Conservation (phyloP, 2,113 vertebrate genomes). For the Oncorhynchus nerka region DNA sequence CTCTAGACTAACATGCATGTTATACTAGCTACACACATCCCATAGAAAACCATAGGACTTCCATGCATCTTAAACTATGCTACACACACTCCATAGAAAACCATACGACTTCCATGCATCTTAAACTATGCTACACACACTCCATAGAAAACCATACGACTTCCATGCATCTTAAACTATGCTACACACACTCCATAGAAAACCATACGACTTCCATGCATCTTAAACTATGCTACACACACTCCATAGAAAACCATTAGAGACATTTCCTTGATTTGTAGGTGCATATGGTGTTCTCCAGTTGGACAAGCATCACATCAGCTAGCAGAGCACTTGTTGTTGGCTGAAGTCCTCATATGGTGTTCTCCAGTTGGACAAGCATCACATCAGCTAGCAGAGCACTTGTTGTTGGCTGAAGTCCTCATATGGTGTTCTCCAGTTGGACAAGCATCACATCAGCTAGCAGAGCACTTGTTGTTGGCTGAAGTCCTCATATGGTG, state of each 20-base stretch:
- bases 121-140: too few relatives aligned
- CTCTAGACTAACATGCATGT: constrained; percentile 6
- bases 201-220: too few relatives aligned
- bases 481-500: constrained; percentile 32
- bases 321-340: constrained; percentile 41
- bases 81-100: too few relatives aligned
- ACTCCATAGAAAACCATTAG: constrained; percentile 28
- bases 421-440: constrained; percentile 35
- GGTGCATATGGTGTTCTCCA: constrained; percentile 9
- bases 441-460: constrained; percentile 55
- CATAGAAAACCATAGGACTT: too few relatives aligned
- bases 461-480: constrained; percentile 42
- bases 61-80: too few relatives aligned
- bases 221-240: neutral
- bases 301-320: constrained; percentile 56
- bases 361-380: constrained; percentile 43
- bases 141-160: too few relatives aligned
- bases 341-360: constrained; percentile 41
- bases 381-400: constrained; percentile 54
- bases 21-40: constrained; percentile 7
- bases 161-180: too few relatives aligned
- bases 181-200: too few relatives aligned
- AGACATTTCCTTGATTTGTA: neutral
- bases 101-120: too few relatives aligned
- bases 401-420: constrained; percentile 38